Base-by-base conservation (phyloP, 2,888 invertebrate species). In the Orthosia incerta region DNA sequence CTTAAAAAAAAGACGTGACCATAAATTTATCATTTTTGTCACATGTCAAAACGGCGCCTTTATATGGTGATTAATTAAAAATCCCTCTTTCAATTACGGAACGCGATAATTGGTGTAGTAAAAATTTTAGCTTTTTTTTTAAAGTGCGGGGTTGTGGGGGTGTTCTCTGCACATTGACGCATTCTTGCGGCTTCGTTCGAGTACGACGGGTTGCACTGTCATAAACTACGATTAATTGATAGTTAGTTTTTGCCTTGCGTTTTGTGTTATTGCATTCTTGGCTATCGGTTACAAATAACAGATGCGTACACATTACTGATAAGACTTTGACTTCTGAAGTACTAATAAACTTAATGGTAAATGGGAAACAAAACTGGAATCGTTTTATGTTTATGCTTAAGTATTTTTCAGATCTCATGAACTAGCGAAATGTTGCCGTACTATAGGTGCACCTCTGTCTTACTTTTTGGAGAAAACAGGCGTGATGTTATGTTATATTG, bases 101-200 rank as follows among this genome's bases (percentile, higher is more conserved):
- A 79, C 60, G 66, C 69, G 79, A 71, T 82, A 82, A 82, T 82
- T 82, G 82, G 82, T 78, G 81, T 74, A 72, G 71, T 70, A 77
- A 70, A 69, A 66, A 79, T 79, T 82, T 82, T 82, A 70, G 71
- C 74, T 89, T 91, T 87, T 91, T 87, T 76, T 77, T 77, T 78
- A 83, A 79, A 74, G 87, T 74, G 80, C 80, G 82, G 86, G 84
- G 86, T 23, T 82, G 83, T 81, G 84, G 82, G 86, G 84, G 85
- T 86, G 85, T 94, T 93, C 92, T 92, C 92, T 70, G 92, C 93
- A 93, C 93, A 91, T 92, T 92, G 79, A 92, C 92, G 94, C 95
- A 95, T 95, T 95, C 93, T 94, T 95, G 94, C 82, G 95, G 95
- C 95, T 95, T 95, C 95, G 85, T 84, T 89, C 89, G 90, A 90